Evolutionary conservation across 2,888 invertebrate species (phyloP).

Genomic region (Drosophila fulvimacula): DNA sequence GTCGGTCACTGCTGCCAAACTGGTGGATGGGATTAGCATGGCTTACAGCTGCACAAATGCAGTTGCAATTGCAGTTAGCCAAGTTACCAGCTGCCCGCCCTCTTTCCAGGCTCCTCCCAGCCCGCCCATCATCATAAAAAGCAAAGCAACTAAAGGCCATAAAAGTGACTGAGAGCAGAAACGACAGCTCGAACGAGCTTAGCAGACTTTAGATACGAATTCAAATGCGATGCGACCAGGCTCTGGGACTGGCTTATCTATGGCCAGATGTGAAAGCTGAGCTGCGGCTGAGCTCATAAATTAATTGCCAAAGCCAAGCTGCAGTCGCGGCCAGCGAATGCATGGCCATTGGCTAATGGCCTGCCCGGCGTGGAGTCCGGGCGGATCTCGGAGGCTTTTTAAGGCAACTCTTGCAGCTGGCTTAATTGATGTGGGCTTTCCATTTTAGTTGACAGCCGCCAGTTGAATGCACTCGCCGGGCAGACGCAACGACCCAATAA

Average conservation of each 20-base stretch:
- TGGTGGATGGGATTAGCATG: conserved; percentile 66
- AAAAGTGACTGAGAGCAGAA: conserved; percentile 57
- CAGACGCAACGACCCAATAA: conserved; percentile 49
- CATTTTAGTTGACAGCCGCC: conserved; percentile 75
- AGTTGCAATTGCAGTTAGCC: conserved; percentile 26
- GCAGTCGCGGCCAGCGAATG: conserved; percentile 14
- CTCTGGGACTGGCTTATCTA: conserved; percentile 58
- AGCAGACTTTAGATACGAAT: conserved; percentile 41
- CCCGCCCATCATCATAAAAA: conserved; percentile 58
- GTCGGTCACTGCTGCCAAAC: conserved; percentile 75
- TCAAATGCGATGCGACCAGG: conserved; percentile 29
- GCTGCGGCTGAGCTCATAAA: conserved; percentile 68
- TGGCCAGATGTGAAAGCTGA: conserved; percentile 60
- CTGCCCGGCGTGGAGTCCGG: conserved; percentile 1
- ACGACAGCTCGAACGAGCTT: conserved; percentile 34
- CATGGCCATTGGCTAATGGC: conserved; percentile 9
- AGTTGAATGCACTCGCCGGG: conserved; percentile 54
- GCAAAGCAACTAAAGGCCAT: conserved; percentile 54
- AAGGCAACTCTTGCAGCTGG: conserved; percentile 37
- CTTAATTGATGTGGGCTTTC: conserved; percentile 79
- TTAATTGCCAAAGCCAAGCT: conserved; percentile 58
- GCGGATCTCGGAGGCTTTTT: conserved; percentile 16
- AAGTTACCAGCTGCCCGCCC: background rate
- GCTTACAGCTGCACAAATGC: conserved; percentile 60
- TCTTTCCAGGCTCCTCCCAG: background rate